A percentile compares a stretch with the other conserved stretches of the same genome.
phyloP scores from a whole-genome alignment of 2,113 vertebrate genomes.

The Phaetusa simplex region DNA sequence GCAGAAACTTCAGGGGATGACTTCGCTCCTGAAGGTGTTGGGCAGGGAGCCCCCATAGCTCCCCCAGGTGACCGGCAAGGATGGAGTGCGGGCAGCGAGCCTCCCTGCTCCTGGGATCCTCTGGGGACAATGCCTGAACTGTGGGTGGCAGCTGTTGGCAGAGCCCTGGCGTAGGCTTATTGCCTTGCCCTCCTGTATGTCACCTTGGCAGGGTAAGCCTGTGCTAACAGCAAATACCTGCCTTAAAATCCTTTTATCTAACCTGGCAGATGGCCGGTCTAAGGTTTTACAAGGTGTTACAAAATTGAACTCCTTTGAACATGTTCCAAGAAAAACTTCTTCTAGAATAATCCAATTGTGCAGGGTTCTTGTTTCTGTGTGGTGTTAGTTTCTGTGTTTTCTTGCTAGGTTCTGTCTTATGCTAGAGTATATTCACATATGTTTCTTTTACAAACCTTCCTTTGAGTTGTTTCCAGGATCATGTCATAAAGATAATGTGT shows the following conservation, averaged over 20 bases:
- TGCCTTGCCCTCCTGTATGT: neutral
- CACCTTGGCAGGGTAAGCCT: neutral
- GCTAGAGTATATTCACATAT: neutral
- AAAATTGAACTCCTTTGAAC: neutral
- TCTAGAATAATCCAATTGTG: neutral
- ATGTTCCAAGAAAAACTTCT: neutral
- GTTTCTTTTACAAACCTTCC: neutral
- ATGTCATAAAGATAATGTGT: accelerated
- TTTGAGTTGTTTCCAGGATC: neutral
- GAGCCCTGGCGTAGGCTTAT: neutral
- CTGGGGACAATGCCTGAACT: neutral
- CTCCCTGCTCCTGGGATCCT: no score
- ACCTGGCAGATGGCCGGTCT: neutral
- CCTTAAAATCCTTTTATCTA: neutral
- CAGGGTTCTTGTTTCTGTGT: neutral
- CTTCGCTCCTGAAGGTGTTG: neutral
- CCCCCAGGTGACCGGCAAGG: neutral
- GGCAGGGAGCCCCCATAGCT: accelerated
- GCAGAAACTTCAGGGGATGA: neutral
- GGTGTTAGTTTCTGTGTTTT: neutral
- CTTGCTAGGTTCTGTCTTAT: neutral
- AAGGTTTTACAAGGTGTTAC: neutral
- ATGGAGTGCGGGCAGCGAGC: neutral
- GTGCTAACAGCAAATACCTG: neutral
- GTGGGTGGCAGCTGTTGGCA: neutral